Base-by-base conservation (phyloP, 2,113 vertebrate genomes). In the Podarcis muralis region DNA sequence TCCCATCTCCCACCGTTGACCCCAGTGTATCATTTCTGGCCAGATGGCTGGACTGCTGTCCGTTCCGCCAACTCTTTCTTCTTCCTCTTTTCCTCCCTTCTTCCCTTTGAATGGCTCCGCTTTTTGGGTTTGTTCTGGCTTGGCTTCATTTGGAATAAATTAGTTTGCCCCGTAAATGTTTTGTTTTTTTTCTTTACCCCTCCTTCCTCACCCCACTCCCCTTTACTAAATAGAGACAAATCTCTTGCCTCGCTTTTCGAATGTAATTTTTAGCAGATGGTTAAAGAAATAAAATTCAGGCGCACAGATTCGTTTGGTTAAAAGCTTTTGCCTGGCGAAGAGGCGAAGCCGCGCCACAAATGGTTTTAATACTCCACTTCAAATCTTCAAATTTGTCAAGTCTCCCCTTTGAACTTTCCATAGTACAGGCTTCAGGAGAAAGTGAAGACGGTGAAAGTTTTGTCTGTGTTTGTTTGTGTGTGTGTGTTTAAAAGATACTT, bases 81-180 rank as follows among this genome's bases (percentile, higher is more conserved):
- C 59, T 20, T 20, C 59, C 15, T 20, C 59, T 20, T 62, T 53
- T 7, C n/a, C 18, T 20, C 7, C n/a, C 27, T 30, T 12, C 5
- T 66, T n/a, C 18, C 59, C 5, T 88, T 65, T 40, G 77, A 81
- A 57, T 22, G 65, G 23, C 23, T 15, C 86, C 15, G n/a, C 76
- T 23, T 35, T 40, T 65, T 25, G 37, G 23, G 48, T 53, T 77
- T 30, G 65, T n/a, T 72, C 88, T 25, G 40, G 2, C 15, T 81
- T 27, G 20, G 0, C 2, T 75, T 53, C 48, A 11, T 91, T 88
- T 53, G 69, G 84, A 35, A 15, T 16, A 30, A 3, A 5, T 22
- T 18, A 12, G 0, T 5, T 18, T 71, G 81, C 11, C 22, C n/a
- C 0, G 0, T 3, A 57, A 8, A 9, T 9, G 66, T 66, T 32